Base-by-base conservation (phyloP, 2,797 vertebrate species). In the Labroides dimidiatus region DNA sequence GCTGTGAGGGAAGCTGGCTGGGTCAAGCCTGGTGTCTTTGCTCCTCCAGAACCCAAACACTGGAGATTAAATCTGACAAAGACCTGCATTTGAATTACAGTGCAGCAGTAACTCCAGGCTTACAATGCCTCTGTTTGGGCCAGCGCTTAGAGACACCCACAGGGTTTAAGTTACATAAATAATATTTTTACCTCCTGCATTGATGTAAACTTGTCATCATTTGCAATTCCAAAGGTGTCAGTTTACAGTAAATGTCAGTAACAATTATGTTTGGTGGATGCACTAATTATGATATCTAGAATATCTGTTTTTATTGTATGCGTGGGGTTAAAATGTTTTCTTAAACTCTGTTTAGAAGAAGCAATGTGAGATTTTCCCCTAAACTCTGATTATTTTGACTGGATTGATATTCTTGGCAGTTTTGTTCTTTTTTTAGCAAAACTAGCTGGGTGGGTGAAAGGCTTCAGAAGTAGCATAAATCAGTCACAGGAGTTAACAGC, bases 1-100 rank as follows among this genome's bases (percentile, higher is more conserved):
- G 59, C 54, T 63, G 53, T 62, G 82, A 77, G 58, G 59, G 65
- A 21, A 76, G 60, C 68, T 49, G 19, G 56, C 70, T 71, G 72
- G 64, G 42, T 64, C 58, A 39, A 41, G 21, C 19, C 62, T 42
- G 47, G 63, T 55, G 77, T 80, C 67, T 72, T 81, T 50, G 56
- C 55, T 62, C 33, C 51, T 54, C 51, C 39, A 4, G 27, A 33
- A 37, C 64, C 69, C 47, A 69, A 69, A 64, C 49, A 60, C 1
- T 8, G 13, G 24, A 57, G 55, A 75, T 74, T 53, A 61, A 70
- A 54, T 49, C 50, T 65, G 73, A 72, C 59, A 70, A 50, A 56
- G 36, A 55, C 33, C 33, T 50, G 16, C 57, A 49, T 55, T 77
- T 44, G 50, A 65, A 72, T 64, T 51, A 37, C 42, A 72, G 66